phyloP scores from a whole-genome alignment of 2,797 vertebrate genomes.

The Xerus rutilus region DNA sequence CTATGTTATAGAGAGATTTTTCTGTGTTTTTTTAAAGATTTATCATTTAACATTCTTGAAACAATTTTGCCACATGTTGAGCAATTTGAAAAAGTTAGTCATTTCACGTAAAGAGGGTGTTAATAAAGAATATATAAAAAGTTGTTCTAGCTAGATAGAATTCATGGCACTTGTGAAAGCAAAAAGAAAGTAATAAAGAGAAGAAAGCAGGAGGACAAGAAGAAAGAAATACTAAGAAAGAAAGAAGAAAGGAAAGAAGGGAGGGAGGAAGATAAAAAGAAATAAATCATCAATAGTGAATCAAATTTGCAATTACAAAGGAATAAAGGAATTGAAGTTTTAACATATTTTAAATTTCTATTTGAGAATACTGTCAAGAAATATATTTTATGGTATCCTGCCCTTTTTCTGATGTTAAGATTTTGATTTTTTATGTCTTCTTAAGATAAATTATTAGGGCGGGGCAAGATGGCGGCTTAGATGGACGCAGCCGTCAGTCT shows the following conservation, averaged over 20 bases:
- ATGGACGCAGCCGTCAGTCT: no score
- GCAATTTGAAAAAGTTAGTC: neutral
- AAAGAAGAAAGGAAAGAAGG: neutral
- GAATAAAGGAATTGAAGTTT: neutral
- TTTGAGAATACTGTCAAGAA: neutral
- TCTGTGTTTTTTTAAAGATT: neutral
- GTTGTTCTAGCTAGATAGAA: neutral
- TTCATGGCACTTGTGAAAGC: neutral
- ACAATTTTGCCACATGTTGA: neutral
- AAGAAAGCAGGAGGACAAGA: neutral
- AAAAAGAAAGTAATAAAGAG: neutral
- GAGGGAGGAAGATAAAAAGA: neutral
- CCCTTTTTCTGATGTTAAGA: neutral
- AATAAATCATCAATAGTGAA: neutral
- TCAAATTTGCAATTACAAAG: neutral
- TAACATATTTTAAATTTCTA: neutral
- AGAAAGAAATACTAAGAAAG: neutral
- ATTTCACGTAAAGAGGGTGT: neutral
- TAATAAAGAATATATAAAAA: neutral
- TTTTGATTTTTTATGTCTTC: neutral
- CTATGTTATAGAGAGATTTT: neutral
- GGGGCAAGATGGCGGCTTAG: no score
- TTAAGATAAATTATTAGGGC: neutral
- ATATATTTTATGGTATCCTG: neutral
- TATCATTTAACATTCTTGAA: neutral